Conservation (phyloP, 2,113 vertebrate genomes). For the Cranoglanis bouderius region DNA sequence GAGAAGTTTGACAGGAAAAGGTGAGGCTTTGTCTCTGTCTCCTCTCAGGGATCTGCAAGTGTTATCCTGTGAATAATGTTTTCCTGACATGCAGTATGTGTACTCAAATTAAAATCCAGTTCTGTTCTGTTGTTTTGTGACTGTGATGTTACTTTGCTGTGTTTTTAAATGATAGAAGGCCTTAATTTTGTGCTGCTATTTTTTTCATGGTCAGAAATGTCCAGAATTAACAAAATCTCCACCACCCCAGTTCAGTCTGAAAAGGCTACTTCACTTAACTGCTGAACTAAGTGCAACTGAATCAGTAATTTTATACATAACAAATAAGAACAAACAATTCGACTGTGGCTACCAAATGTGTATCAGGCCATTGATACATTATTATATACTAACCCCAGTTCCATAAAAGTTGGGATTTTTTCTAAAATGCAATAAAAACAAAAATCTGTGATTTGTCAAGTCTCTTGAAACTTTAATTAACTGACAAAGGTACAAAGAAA, state of each 20-base stretch:
- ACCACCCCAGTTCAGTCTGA: not conserved
- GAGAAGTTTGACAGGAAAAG: slow-evolving; percentile 97
- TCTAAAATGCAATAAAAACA: no score
- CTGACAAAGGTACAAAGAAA: no score
- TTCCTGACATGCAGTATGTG: not conserved
- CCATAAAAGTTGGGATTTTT: no score
- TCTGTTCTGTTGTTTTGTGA: not conserved
- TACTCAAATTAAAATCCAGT: not conserved
- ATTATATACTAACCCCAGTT: no score
- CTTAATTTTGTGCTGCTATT: not conserved
- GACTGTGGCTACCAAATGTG: not conserved
- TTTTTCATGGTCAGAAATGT: no score
- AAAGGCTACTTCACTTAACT: not conserved
- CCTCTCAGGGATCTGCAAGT: not conserved
- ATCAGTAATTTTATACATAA: not conserved
- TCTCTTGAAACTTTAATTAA: no score
- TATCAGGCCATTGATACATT: not conserved
- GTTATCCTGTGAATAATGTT: not conserved
- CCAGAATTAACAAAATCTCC: not conserved
- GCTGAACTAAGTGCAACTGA: not conserved
- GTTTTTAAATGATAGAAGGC: not conserved
- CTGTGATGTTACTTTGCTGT: not conserved
- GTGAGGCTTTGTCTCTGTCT: slow-evolving; percentile 63
- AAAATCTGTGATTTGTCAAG: no score
- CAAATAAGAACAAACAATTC: not conserved